These are phyloP conservation scores for Garra rufa DNA, from an alignment of 2,113 vertebrate species.

Conservation along the genomic window DNA sequence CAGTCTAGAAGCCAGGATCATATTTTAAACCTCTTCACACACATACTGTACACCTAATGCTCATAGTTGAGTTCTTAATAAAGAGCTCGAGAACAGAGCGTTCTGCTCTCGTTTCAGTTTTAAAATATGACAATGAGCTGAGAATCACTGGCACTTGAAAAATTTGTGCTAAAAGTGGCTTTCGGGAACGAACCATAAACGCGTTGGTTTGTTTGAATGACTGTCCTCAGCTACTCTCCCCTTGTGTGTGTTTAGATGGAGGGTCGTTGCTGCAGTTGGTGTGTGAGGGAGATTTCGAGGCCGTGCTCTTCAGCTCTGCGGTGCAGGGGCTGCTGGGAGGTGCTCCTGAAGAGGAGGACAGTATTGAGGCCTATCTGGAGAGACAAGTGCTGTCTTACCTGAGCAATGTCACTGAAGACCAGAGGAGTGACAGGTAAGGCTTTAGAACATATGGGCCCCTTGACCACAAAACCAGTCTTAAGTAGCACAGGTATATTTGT, in stretches of 20 bases:
- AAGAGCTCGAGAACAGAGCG: constrained; percentile 1
- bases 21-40: background rate
- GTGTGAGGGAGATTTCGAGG: constrained; percentile 83
- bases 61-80: background rate
- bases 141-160: background rate
- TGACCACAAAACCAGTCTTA: no score
- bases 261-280: constrained; percentile 79
- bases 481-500: no score
- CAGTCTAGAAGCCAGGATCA: background rate
- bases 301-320: constrained; percentile 78
- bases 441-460: no score
- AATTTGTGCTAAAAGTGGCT: background rate
- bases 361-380: constrained; percentile 81
- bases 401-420: constrained; percentile 66
- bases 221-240: background rate
- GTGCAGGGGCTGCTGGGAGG: constrained; percentile 78
- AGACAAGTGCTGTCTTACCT: constrained; percentile 82
- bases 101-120: constrained; percentile 13
- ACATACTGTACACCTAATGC: background rate
- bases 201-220: background rate
- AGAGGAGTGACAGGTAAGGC: constrained; percentile 80
- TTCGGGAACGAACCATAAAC: background rate
- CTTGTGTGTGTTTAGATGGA: constrained; percentile 72
- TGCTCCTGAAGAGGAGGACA: constrained; percentile 71
- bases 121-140: background rate